Evolutionary conservation across 2,113 vertebrate genomes (phyloP).

Genomic region (Melozone crissalis): DNA sequence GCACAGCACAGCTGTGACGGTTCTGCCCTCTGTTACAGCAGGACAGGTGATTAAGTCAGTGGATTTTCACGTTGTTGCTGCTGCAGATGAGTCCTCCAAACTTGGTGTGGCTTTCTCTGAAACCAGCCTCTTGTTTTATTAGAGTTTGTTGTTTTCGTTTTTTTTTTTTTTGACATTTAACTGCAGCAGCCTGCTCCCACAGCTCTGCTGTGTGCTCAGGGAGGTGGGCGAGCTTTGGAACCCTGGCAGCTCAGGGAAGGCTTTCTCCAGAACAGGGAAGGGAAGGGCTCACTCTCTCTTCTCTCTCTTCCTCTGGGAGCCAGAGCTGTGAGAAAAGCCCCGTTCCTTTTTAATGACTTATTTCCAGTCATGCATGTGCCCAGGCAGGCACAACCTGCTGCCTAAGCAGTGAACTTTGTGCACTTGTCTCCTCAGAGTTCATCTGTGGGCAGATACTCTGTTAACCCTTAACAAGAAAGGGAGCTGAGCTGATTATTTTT

Average conservation of each 20-base stretch:
- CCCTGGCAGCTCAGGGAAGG: not conserved
- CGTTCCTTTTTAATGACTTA: not conserved
- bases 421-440: not conserved
- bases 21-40: not conserved
- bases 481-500: not conserved
- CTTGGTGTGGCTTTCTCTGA: not conserved
- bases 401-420: conserved; percentile 43
- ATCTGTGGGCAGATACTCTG: not conserved
- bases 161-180: not conserved
- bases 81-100: not conserved
- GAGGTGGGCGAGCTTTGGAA: not conserved
- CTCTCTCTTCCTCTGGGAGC: not conserved
- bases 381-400: not conserved
- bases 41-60: not conserved
- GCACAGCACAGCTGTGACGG: not conserved
- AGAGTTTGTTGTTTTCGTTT: too few relatives aligned
- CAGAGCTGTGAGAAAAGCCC: not conserved
- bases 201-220: not conserved
- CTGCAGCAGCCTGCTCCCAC: not conserved
- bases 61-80: not conserved
- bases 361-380: not conserved
- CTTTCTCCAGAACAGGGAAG: not conserved
- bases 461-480: not conserved
- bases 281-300: not conserved
- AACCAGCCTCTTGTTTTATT: not conserved